These are phyloP conservation scores for Balaeniceps rex DNA, from an alignment of 2,113 vertebrate species.

Conservation along the genomic window DNA sequence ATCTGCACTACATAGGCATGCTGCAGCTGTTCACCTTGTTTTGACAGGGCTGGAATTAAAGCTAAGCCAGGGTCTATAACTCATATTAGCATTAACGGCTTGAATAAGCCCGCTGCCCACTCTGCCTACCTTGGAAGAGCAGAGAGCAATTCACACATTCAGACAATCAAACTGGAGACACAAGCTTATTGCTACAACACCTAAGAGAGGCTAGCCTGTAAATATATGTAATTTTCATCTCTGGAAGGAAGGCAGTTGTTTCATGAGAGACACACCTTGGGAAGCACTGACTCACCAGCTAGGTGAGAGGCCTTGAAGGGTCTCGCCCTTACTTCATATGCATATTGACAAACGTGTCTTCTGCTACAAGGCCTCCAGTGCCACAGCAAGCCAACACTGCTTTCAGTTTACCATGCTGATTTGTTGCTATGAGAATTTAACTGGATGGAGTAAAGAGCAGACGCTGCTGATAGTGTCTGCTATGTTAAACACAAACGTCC, in stretches of 20 bases:
- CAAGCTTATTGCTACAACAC: neutral
- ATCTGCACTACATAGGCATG: neutral
- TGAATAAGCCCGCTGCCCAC: neutral
- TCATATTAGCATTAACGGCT: neutral
- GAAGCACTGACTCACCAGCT: neutral
- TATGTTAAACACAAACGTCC: neutral
- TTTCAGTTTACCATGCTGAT: neutral
- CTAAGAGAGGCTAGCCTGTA: neutral
- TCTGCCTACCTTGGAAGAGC: neutral
- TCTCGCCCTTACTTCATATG: neutral
- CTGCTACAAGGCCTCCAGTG: neutral
- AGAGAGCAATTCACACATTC: neutral
- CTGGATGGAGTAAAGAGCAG: neutral
- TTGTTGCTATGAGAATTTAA: neutral
- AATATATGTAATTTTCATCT: neutral
- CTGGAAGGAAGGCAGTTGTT: neutral
- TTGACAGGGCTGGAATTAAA: neutral
- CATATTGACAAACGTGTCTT: neutral
- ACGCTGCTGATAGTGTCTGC: accelerated
- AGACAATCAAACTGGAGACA: neutral
- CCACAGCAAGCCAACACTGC: neutral
- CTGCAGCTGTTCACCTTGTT: neutral
- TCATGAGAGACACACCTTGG: neutral
- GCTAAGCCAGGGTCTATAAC: neutral
- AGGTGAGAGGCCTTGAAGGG: neutral